These are phyloP conservation scores for Rhadina sibilatrix DNA, from an alignment of 2,113 vertebrate species.

Conservation along the genomic window DNA sequence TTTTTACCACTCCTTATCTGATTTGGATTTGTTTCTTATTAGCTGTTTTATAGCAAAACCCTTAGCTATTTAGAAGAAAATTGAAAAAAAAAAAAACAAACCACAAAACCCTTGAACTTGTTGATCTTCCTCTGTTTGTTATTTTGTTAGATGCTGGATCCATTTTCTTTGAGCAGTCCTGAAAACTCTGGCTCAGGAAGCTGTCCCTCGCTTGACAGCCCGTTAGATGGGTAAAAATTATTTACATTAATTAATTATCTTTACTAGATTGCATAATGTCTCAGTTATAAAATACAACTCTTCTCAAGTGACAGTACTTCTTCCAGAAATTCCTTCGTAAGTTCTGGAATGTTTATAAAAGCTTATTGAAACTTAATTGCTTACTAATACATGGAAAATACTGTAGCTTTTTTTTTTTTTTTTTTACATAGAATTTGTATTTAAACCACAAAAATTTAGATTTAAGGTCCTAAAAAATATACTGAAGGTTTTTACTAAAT, in stretches of 20 bases:
- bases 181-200: slow-evolving; percentile 99
- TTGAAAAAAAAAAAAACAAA: not conserved
- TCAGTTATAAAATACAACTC: not conserved
- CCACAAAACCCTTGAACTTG: not conserved
- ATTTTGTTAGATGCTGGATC: slow-evolving; percentile 92
- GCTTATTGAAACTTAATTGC: not conserved
- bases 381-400: not conserved
- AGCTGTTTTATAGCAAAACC: not conserved
- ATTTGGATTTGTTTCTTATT: not conserved
- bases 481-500: not conserved
- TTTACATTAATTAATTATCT: not conserved
- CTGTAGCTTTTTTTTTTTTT: not conserved
- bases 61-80: not conserved
- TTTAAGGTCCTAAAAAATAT: not conserved
- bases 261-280: not conserved
- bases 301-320: not conserved
- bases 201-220: slow-evolving; percentile 97
- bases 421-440: not conserved
- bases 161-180: slow-evolving; percentile 95
- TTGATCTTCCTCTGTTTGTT: not conserved
- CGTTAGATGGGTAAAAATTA: slow-evolving; percentile 90
- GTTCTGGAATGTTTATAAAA: not conserved
- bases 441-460: not conserved
- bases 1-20: not conserved
- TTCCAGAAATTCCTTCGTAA: not conserved